Evolutionary conservation across 2,888 invertebrate genomes (phyloP), one percentile per base, ranked within the genome.

Genomic region (Scrobipalpa atriplicella): DNA sequence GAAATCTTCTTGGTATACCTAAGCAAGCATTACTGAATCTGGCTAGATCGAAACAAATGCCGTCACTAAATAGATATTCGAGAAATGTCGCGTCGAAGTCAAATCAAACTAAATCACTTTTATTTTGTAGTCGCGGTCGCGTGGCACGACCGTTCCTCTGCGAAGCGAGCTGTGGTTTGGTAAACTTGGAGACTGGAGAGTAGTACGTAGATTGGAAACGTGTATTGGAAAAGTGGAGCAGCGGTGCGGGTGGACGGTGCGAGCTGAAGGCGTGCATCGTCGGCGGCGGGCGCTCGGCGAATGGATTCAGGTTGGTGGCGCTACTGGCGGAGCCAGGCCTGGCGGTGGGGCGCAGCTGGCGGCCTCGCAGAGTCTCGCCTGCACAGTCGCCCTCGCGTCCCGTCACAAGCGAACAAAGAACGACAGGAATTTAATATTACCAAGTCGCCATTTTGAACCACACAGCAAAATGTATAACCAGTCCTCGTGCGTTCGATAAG

Each of bases 331-430:
- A 11, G 41, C 77, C 78, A 76, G 72, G 68, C 11, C 61, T 36
- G 52, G 52, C 78, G 80, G 84, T 76, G 84, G 85, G 84, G 84
- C 79, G 84, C 76, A 77, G 78, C 76, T 77, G 77, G 73, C 76
- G 81, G 77, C 76, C 79, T 78, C 75, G 75, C 71, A 76, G 58
- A 64, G 65, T 67, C 21, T 56, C 67, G 75, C 75, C 63, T 64
- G 64, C 29, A 54, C 67, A 63, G 65, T 66, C 66, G 62, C 62
- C 67, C 66, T 68, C 66, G 64, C 66, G 78, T 82, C 81, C 82
- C 79, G 81, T 80, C 76, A 78, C 77, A 79, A 70, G 75, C 78
- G 77, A 81, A 81, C 79, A 79, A 81, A 81, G 76, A 76, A 75
- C 67, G 65, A 72, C 77, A 78, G 78, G 77, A 77, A 73, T 71